Evolutionary conservation across 1,140 invertebrate species (phyloP).

Genomic region (Drosophila insularis): DNA sequence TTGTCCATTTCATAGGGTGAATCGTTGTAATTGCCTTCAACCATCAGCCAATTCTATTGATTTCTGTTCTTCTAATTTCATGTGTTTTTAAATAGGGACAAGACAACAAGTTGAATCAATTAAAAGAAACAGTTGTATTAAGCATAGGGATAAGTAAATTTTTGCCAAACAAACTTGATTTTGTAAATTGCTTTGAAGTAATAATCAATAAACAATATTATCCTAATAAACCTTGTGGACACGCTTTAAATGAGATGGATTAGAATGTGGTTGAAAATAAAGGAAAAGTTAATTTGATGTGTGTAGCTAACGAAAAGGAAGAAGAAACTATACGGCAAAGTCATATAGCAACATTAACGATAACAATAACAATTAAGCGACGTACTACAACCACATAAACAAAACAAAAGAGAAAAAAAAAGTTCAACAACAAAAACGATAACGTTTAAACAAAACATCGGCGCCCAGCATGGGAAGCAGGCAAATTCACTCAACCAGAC

Average conservation of each 20-base stretch:
- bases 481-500: conserved; percentile 68
- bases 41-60: too few species aligned
- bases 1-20: conserved; percentile 26
- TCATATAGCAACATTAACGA: conserved; percentile 36
- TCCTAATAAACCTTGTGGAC: too few species aligned
- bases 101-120: too few species aligned
- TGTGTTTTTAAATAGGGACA: too few species aligned
- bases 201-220: too few species aligned
- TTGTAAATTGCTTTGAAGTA: too few species aligned
- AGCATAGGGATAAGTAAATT: too few species aligned
- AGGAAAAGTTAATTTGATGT: not conserved
- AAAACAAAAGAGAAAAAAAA: conserved; percentile 29
- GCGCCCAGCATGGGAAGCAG: conserved; percentile 69
- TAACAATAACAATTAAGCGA: conserved; percentile 41
- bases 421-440: conserved; percentile 71
- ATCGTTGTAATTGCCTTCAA: conserved; percentile 14
- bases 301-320: not conserved
- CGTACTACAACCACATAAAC: conserved; percentile 55
- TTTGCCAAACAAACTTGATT: too few species aligned
- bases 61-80: too few species aligned
- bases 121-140: too few species aligned
- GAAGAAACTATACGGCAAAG: not conserved
- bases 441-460: conserved; percentile 77
- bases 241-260: too few species aligned
- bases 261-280: too few species aligned